phyloP scores from a whole-genome alignment of 2,113 vertebrate genomes.

The Entosphenus tridentatus region DNA sequence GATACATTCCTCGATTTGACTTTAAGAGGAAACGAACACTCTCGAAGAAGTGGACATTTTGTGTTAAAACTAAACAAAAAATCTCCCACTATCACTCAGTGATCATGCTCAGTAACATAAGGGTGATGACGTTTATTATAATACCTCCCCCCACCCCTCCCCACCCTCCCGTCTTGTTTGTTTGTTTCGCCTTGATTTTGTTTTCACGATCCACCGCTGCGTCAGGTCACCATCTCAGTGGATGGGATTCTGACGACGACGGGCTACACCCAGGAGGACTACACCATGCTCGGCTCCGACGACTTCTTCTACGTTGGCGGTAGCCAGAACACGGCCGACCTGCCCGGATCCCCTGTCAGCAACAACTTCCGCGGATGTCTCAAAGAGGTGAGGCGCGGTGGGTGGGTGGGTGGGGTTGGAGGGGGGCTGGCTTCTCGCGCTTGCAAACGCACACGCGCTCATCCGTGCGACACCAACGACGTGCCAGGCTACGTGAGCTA shows the following conservation, averaged over 20 bases:
- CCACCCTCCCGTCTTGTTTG: slow-evolving; percentile 1
- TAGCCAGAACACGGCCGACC: slow-evolving; percentile 79
- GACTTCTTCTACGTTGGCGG: slow-evolving; percentile 98
- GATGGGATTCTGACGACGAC: slow-evolving; percentile 95
- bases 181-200: neutral
- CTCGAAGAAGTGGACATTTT: too few species aligned
- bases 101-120: too few species aligned
- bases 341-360: slow-evolving; percentile 91
- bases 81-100: too few species aligned
- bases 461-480: too few species aligned
- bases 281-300: slow-evolving; percentile 93
- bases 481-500: too few species aligned
- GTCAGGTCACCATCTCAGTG: slow-evolving; percentile 91
- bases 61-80: too few species aligned
- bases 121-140: too few species aligned
- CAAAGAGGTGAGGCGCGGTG: slow-evolving; percentile 43
- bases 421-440: too few species aligned
- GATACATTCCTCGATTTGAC: too few species aligned
- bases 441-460: too few species aligned
- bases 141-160: neutral
- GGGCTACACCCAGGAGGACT: slow-evolving; percentile 94
- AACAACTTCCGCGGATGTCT: slow-evolving; percentile 99
- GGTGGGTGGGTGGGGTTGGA: too few species aligned
- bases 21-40: too few species aligned
- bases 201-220: neutral